Base-by-base conservation (phyloP, 2,888 invertebrate genomes). In the Oligia latruncula region DNA sequence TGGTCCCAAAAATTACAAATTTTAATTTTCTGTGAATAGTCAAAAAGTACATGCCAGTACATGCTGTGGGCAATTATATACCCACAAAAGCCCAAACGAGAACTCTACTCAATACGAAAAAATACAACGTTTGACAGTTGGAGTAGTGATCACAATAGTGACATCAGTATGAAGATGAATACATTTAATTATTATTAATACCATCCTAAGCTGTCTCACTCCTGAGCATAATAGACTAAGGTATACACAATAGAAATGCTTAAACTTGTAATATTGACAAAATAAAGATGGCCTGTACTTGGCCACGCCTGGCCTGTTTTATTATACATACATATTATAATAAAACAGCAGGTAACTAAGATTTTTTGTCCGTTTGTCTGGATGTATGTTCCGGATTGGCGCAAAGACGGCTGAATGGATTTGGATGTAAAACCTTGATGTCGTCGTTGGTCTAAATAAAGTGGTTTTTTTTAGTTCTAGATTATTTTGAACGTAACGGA, bases 401-500 rank as follows among this genome's bases (percentile, higher is more conserved):
- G 20, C 55, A 55, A 23, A 58, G 9, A 23, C 9, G 23, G 55
- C 55, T 58, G 58, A 58, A 58, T 4, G 23, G 58, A 58, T 58
- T 58, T 58, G 9, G 23, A 58, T 58, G 58, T 23, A 58, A 29
- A 29, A 29, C 29, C 29, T 29, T 29, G 29, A 29, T n/a, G n/a
- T n/a, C n/a, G n/a, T n/a, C n/a, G n/a, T n/a, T n/a, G n/a, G n/a
- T n/a, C n/a, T n/a, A 35, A 35, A 62, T 62, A 20, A 64, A 35
- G 4, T n/a, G n/a, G 6, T 1, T 9, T 4, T 60, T 71, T 71
- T 71, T 55, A n/a, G 17, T 71, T 60, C n/a, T 58, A 58, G 5
- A 40, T 60, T 60, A 71, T 79, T 86, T 87, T 81, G 60, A 85
- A 82, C 58, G 52, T 81, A 88, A 87, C 87, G 80, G 86, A 77